Conservation (phyloP, 2,113 vertebrate species). For the Isurus oxyrinchus region DNA sequence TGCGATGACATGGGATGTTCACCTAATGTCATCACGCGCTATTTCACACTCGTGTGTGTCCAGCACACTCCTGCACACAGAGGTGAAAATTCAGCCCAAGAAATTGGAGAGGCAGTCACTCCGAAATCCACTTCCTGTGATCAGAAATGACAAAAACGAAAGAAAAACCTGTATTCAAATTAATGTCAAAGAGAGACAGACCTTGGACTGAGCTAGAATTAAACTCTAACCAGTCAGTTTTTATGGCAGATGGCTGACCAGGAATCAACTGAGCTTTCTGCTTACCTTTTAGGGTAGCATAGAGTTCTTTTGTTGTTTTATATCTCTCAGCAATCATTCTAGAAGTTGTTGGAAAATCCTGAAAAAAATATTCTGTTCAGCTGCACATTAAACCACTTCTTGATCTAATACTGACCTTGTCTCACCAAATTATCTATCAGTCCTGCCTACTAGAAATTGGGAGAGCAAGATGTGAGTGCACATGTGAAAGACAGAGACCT, state of each 20-base stretch:
- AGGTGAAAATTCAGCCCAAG: background rate
- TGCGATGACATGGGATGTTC: too few relatives aligned
- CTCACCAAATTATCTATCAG: background rate
- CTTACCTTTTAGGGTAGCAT: background rate
- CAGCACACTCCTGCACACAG: too few relatives aligned
- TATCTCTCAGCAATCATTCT: background rate
- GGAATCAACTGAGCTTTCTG: background rate
- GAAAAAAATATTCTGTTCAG: background rate
- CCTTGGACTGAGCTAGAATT: background rate
- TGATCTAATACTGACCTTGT: background rate
- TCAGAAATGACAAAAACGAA: background rate
- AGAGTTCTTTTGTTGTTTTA: background rate
- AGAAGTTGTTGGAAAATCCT: background rate
- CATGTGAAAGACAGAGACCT: background rate
- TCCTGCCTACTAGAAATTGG: background rate
- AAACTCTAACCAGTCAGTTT: background rate
- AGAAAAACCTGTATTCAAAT: background rate
- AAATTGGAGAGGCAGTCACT: background rate
- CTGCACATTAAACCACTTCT: background rate
- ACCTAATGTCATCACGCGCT: too few relatives aligned
- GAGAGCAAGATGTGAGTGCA: background rate
- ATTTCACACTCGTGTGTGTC: too few relatives aligned
- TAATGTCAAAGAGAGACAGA: background rate
- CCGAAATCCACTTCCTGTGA: background rate
- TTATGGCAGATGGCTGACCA: background rate